Conservation (phyloP, 2,797 vertebrate genomes). For the Pitangus sulphuratus region DNA sequence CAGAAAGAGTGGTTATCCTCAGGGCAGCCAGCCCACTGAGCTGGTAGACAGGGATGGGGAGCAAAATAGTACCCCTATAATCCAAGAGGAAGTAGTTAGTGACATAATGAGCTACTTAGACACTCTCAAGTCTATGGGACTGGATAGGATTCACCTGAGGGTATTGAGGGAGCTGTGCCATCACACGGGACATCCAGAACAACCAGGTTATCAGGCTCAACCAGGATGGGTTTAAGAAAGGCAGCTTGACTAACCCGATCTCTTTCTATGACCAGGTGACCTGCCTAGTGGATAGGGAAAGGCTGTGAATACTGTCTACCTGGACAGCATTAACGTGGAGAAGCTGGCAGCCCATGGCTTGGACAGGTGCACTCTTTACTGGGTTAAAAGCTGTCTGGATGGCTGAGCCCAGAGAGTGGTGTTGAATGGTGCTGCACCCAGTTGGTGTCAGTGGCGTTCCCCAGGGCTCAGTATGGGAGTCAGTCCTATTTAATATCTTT, state of each 20-base stretch:
- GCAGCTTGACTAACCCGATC: background rate
- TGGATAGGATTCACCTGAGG: background rate
- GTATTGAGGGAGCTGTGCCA: background rate
- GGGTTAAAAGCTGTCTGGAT: background rate
- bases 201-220: background rate
- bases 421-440: background rate
- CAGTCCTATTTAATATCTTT: background rate
- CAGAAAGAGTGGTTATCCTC: background rate
- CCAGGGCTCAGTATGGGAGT: background rate
- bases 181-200: background rate
- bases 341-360: background rate
- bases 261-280: background rate
- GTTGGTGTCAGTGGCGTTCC: background rate
- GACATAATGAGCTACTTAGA: background rate
- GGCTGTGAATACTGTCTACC: background rate
- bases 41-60: background rate
- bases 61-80: background rate
- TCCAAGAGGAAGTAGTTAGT: background rate
- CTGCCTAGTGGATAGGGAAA: background rate
- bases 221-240: background rate
- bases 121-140: background rate
- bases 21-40: background rate
- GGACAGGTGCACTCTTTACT: background rate
- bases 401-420: fast-evolving
- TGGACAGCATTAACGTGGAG: background rate